Percentiles rank a stretch among this genome's conserved stretches.
These are phyloP conservation scores for Xiphophorus birchmanni DNA, from an alignment of 2,797 vertebrate species.

Conservation along the genomic window DNA sequence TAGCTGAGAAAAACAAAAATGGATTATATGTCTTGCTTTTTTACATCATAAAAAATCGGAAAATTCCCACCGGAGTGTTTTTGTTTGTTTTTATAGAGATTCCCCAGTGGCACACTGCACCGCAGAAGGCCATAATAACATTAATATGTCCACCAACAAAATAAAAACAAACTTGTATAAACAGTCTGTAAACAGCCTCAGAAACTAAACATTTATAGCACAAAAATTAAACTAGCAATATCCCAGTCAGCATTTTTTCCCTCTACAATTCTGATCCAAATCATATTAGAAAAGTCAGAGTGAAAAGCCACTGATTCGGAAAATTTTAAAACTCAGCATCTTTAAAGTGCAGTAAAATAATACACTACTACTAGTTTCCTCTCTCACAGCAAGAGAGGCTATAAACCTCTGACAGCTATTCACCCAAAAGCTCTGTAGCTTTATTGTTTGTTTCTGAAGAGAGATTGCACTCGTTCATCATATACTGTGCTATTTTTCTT, in stretches of 20 bases:
- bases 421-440: not conserved
- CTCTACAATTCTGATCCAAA: conserved; percentile 2
- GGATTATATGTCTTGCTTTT: not conserved
- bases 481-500: not conserved
- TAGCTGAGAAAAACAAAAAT: not conserved
- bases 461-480: not conserved
- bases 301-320: not conserved
- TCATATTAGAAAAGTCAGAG: not conserved
- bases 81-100: not conserved
- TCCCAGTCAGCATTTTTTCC: not conserved
- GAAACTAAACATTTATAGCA: not conserved
- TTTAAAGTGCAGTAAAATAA: not conserved
- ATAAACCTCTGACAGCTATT: not conserved
- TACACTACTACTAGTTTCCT: not conserved
- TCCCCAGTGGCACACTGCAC: not conserved
- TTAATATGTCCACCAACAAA: fast-evolving
- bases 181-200: not conserved
- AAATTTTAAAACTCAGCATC: not conserved
- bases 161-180: conserved; percentile 5
- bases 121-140: conserved; percentile 1
- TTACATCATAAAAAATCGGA: not conserved
- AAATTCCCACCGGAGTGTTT: conserved; percentile 2
- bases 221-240: not conserved
- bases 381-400: not conserved
- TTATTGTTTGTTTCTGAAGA: not conserved